Percentiles rank a stretch among this genome's conserved stretches.
Evolutionary conservation across 2,113 vertebrate species (phyloP).

Genomic region (Phylloscopus trochilus): DNA sequence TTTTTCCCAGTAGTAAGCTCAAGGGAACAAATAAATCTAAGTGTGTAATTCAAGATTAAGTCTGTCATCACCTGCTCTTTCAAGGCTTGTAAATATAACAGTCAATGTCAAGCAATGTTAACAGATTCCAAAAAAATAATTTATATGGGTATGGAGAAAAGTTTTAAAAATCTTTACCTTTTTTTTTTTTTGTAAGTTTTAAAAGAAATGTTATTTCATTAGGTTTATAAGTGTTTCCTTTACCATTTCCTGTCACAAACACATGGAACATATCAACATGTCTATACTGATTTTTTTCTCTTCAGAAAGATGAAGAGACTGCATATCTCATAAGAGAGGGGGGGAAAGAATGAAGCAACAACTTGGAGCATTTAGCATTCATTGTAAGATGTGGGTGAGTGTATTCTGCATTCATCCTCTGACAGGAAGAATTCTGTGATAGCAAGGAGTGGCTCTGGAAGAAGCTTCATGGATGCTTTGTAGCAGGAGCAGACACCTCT

Average conservation of each 20-base stretch:
- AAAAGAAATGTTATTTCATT: neutral
- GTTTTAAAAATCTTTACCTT: accelerated
- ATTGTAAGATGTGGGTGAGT: neutral
- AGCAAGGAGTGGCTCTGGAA: neutral
- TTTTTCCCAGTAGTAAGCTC: neutral
- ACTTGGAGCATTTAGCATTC: neutral
- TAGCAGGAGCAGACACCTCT: neutral
- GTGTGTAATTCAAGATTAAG: neutral
- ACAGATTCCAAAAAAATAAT: neutral
- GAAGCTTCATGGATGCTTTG: neutral
- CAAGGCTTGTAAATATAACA: neutral
- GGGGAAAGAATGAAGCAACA: neutral
- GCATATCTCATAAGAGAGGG: neutral
- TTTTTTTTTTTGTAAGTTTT: neutral
- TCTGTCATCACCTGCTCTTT: neutral
- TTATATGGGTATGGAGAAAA: neutral
- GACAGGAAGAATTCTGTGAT: neutral
- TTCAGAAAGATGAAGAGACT: neutral
- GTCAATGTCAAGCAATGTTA: neutral
- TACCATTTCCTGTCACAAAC: neutral
- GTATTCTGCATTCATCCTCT: neutral
- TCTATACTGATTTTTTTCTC: neutral
- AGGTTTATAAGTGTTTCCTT: neutral
- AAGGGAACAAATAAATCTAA: neutral
- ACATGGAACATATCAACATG: neutral